Conservation (phyloP, 2,888 invertebrate genomes). For the Cryptocephalus moraei region DNA sequence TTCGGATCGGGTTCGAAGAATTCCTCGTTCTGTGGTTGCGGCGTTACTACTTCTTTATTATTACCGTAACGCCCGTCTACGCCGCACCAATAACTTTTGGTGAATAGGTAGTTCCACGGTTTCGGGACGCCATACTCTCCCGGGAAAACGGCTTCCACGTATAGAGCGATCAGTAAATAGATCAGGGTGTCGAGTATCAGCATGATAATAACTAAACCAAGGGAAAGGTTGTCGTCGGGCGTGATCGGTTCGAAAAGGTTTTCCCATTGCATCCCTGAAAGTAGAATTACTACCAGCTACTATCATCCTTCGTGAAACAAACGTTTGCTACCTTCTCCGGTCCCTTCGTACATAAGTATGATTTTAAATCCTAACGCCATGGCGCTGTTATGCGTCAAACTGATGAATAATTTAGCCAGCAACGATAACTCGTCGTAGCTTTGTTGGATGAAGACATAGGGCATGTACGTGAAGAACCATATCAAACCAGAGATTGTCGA, state of each 20-base stretch:
- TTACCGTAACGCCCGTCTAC: neutral
- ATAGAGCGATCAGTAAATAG: conserved; percentile 68
- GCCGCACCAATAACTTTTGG: conserved; percentile 44
- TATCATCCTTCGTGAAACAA: neutral
- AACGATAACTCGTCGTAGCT: conserved; percentile 54
- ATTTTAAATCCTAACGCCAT: conserved; percentile 72
- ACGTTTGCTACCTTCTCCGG: conserved; percentile 46
- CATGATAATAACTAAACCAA: conserved; percentile 64
- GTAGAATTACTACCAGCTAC: neutral
- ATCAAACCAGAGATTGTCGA: conserved; percentile 64
- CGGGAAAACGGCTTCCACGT: conserved; percentile 78
- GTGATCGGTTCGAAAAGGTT: conserved; percentile 52
- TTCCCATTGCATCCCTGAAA: conserved; percentile 50
- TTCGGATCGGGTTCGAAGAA: conserved; percentile 44
- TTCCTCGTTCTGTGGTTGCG: conserved; percentile 7
- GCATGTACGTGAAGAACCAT: conserved; percentile 67
- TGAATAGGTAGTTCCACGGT: conserved; percentile 72
- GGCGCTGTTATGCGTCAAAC: conserved; percentile 65
- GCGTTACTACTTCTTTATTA: neutral
- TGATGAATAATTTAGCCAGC: conserved; percentile 49
- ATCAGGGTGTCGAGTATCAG: conserved; percentile 57
- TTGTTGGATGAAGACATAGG: conserved; percentile 54
- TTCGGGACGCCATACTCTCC: conserved; percentile 77
- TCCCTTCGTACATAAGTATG: conserved; percentile 60
- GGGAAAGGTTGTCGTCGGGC: conserved; percentile 56